phyloP scores from a whole-genome alignment of 2,797 vertebrate species.

The Sternotherus odoratus region DNA sequence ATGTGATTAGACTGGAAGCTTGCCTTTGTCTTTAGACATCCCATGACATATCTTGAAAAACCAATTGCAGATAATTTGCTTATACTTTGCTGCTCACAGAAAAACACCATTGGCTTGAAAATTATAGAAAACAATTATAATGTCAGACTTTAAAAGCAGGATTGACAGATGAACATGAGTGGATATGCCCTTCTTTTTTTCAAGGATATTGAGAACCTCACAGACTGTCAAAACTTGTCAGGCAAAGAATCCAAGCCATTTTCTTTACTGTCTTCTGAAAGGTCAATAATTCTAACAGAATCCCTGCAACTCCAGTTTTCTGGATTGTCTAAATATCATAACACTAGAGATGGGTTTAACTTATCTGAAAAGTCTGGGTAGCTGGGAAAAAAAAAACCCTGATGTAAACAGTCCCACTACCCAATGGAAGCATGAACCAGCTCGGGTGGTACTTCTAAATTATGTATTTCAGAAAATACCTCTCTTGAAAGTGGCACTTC shows the following conservation, averaged over 20 bases:
- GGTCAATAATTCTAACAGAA: not conserved
- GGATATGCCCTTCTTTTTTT: conserved; percentile 46
- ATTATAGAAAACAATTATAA: conserved; percentile 35
- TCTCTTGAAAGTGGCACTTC: accelerated
- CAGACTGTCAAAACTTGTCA: conserved; percentile 23
- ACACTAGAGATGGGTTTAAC: not conserved
- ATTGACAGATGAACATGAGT: conserved; percentile 28
- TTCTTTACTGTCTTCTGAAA: conserved; percentile 24
- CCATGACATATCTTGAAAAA: conserved; percentile 29
- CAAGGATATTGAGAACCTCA: conserved; percentile 25
- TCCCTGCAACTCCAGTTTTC: not conserved
- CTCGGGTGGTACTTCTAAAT: not conserved
- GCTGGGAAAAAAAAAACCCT: not conserved
- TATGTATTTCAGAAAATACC: not conserved
- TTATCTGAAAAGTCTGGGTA: not conserved
- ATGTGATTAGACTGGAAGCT: not conserved
- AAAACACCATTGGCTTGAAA: not conserved
- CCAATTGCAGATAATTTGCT: conserved; percentile 15
- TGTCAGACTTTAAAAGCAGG: conserved; percentile 31
- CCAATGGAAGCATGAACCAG: not conserved
- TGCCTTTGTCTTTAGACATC: conserved; percentile 27
- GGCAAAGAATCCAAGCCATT: not conserved
- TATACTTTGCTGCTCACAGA: not conserved
- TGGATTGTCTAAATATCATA: not conserved
- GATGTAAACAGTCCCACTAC: not conserved